Evolutionary conservation across 1,140 invertebrate species (phyloP), one percentile per base, ranked within the genome.

Genomic region (Amyelois transitella): DNA sequence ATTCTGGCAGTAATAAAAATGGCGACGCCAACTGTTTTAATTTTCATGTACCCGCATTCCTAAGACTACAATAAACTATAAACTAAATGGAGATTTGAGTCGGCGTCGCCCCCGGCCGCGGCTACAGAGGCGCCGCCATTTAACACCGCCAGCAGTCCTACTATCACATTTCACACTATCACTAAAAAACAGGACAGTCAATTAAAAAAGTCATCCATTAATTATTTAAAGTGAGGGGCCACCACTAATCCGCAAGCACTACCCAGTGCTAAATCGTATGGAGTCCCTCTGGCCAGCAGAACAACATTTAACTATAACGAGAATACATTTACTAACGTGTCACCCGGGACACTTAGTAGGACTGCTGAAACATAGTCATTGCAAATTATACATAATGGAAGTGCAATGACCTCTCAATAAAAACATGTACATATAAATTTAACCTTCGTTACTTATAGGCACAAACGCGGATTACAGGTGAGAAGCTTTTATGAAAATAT

Each of bases 401-500:
- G 49, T 53, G 70, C 77, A 78, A 78, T 71, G 73, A 75, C 69
- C 58, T 57, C 56, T 70, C 64, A 62, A 65, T 69, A 60, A 72
- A 70, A 67, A 74, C 64, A 70, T 53, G 51, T 56, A 58, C 59
- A 72, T 64, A 62, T 62, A 61, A 63, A 69, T 72, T 70, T 76
- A 74, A 63, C 60, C 64, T 53, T 63, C 43, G 52, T 68, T 75
- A 69, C 68, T 64, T 69, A 72, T 63, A 74, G 83, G 81, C 83
- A 87, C 78, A 77, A 69, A 70, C 69, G 75, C 64, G 60, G 70
- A 61, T 69, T 66, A 76, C 64, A 69, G 58, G 69, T 72, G 72
- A 75, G 70, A 80, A 87, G 76, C 78, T 79, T 78, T 38, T 64
- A 79, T 75, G 77, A 86, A 87, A 80, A 81, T 77, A 77, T 66